Evolutionary conservation across 2,888 invertebrate genomes (phyloP).

Genomic region (Shargacucullia verbasci): DNA sequence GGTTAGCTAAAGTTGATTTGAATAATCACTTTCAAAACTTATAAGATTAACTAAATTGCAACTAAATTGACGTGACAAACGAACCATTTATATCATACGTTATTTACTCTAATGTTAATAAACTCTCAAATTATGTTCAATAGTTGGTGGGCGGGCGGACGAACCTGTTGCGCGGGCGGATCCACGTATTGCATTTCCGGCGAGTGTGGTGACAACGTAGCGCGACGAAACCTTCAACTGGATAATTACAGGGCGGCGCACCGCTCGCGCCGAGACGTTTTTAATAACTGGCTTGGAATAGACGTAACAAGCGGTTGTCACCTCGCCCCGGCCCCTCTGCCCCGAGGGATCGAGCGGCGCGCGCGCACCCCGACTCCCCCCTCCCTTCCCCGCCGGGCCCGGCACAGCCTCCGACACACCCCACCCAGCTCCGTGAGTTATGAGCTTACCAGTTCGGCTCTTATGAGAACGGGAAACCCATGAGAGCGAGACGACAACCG

Average conservation of each 20-base stretch:
- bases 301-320: conserved; percentile 89
- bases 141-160: conserved; percentile 81
- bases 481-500: conserved; percentile 67
- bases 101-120: conserved; percentile 56
- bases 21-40: conserved; percentile 2
- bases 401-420: conserved; percentile 81
- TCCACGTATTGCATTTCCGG: conserved; percentile 88
- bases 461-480: conserved; percentile 67
- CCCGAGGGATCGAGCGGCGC: conserved; percentile 69
- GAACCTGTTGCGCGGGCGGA: conserved; percentile 87
- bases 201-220: conserved; percentile 82
- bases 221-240: conserved; percentile 83
- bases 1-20: not conserved
- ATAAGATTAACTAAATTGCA: conserved; percentile 1
- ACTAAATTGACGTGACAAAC: conserved; percentile 22
- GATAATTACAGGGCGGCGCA: conserved; percentile 89
- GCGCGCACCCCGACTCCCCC: conserved; percentile 72
- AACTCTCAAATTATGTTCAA: conserved; percentile 65
- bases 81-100: conserved; percentile 19
- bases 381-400: conserved; percentile 62
- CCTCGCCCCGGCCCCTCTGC: conserved; percentile 82
- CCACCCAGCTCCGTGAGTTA: conserved; percentile 79
- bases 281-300: conserved; percentile 89
- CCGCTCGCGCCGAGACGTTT: conserved; percentile 89
- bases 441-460: conserved; percentile 74